Evolutionary conservation across 2,797 vertebrate species (phyloP).

Genomic region (Oryzias dopingdopingensis): DNA sequence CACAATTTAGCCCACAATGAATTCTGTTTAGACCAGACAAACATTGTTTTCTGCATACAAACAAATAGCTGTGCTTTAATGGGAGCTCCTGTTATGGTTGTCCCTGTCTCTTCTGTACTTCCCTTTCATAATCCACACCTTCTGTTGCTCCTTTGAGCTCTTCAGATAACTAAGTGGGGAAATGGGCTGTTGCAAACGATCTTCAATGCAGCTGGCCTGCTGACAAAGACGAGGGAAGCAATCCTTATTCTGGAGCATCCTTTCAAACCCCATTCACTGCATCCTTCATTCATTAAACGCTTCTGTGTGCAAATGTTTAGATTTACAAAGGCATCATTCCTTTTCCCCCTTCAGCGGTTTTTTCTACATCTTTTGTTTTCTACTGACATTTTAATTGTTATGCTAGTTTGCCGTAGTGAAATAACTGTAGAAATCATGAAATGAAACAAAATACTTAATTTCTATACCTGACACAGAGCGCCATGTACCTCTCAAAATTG

Average conservation of each 20-base stretch:
- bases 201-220: conserved; percentile 74
- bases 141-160: conserved; percentile 71
- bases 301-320: conserved; percentile 34
- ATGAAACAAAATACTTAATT: conserved; percentile 8
- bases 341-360: not conserved
- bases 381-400: conserved; percentile 11
- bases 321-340: conserved; percentile 36
- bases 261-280: conserved; percentile 40
- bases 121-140: conserved; percentile 71
- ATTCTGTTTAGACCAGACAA: conserved; percentile 58
- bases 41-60: conserved; percentile 67
- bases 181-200: conserved; percentile 79
- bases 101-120: conserved; percentile 55
- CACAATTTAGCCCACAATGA: conserved; percentile 55
- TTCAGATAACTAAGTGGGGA: conserved; percentile 75
- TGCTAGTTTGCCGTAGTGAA: conserved; percentile 20
- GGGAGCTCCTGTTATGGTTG: conserved; percentile 54
- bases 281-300: conserved; percentile 45
- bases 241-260: conserved; percentile 47
- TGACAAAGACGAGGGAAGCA: conserved; percentile 55
- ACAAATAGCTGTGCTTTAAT: conserved; percentile 55
- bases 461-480: conserved; percentile 5
- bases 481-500: no score
- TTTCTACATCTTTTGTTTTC: conserved; percentile 10
- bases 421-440: conserved; percentile 5